Base-by-base conservation (phyloP, 2,797 vertebrate species). In the Stomatorhinus walkeri region DNA sequence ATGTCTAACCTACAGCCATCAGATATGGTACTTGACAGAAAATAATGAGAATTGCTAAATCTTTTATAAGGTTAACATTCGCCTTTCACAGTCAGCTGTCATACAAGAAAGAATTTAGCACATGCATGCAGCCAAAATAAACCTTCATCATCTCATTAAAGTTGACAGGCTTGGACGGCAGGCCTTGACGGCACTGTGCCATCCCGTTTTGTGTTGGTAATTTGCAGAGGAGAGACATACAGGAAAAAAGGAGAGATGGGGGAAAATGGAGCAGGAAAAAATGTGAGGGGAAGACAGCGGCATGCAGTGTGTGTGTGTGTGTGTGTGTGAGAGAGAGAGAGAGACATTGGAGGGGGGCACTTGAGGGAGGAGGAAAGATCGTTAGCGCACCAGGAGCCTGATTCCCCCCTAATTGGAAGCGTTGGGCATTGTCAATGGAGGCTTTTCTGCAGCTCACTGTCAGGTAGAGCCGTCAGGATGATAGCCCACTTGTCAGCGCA, bases 401-500 rank as follows among this genome's bases (percentile, higher is more conserved):
- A 97, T 94, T 96, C 94, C 95, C 95, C 95, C 96, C 97, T 99
- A 99, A 99, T 99, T 99, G 98, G 98, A 99, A 99, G 98, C 98
- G 96, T 98, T 99, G 98, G 98, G 98, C 98, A 99, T 99, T 99
- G 98, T 99, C 98, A 99, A 96, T 97, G 94, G 96, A 97, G 97
- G 96, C 96, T 98, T 98, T 97, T 97, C 97, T 96, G 96, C 96
- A 91, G 96, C 95, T 97, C 95, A 89, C 97, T 99, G 98, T 99
- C 98, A 99, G 98, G 98, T 98, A 95, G 96, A 96, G 96, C 97
- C 97, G 96, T 97, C 97, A 96, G 96, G 97, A 97, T 99, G 98
- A 99, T 99, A 96, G 98, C 96, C 97, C 98, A 98, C 98, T 99
- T 99, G 98, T 99, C 98, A 99, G 97, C 96, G 97, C 97, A 99